Conservation (phyloP, 2,113 vertebrate species). For the Gallinago media region DNA sequence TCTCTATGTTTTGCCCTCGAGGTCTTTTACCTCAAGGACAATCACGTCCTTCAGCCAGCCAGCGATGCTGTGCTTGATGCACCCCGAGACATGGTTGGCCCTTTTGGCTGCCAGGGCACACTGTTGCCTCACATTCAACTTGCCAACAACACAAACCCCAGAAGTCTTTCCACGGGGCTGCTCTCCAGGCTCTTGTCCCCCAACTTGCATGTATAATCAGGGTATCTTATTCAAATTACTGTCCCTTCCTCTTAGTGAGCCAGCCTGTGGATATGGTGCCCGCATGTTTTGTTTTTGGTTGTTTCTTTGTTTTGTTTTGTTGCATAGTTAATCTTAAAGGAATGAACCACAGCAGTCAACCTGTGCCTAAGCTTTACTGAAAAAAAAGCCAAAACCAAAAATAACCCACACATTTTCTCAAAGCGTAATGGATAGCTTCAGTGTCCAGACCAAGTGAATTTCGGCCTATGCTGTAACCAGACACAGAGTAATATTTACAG, state of each 20-base stretch:
- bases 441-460: background rate
- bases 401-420: background rate
- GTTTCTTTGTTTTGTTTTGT: background rate
- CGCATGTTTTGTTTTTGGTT: background rate
- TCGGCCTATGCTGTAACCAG: fast-evolving
- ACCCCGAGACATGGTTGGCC: fast-evolving
- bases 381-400: background rate
- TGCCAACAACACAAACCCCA: background rate
- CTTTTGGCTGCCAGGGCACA: background rate
- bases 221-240: background rate
- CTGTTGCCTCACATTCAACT: background rate
- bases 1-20: background rate
- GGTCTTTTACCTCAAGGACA: background rate
- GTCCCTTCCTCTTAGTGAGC: background rate
- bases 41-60: fast-evolving
- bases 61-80: background rate
- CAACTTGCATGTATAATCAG: background rate
- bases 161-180: fast-evolving
- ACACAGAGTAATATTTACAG: background rate
- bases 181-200: background rate
- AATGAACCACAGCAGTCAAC: background rate
- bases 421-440: background rate
- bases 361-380: background rate
- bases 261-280: background rate
- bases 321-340: background rate